These are phyloP conservation scores for Neostethus bicornis DNA, from an alignment of 2,797 vertebrate species.

Conservation along the genomic window DNA sequence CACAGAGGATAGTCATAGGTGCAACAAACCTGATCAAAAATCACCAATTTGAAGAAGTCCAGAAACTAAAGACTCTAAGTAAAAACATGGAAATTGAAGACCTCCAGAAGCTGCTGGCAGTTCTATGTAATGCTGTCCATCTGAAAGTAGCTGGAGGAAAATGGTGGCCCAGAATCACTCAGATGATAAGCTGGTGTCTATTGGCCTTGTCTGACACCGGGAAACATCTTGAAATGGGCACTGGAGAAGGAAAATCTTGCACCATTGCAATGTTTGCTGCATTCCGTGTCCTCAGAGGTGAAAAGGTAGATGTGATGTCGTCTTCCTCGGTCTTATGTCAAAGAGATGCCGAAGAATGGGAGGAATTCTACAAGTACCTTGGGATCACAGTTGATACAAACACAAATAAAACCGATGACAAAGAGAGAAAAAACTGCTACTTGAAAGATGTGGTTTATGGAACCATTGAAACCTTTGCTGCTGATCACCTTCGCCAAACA, in stretches of 20 bases:
- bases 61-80: neutral
- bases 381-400: conserved; percentile 33
- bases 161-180: conserved; percentile 38
- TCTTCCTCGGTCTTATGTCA: conserved; percentile 40
- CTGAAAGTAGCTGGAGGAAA: neutral
- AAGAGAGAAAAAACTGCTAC: conserved; percentile 27
- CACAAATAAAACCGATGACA: conserved; percentile 29
- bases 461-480: conserved; percentile 52
- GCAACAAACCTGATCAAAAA: conserved; percentile 14
- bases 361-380: conserved; percentile 3
- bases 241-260: conserved; percentile 63
- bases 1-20: neutral
- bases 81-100: conserved; percentile 4
- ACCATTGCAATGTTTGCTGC: conserved; percentile 64
- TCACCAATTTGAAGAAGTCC: conserved; percentile 16
- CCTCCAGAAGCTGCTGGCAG: conserved; percentile 26
- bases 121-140: conserved; percentile 38
- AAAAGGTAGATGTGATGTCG: conserved; percentile 42
- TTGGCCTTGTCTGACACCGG: conserved; percentile 43
- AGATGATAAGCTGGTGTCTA: conserved; percentile 63
- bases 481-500: conserved; percentile 56
- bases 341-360: conserved; percentile 40
- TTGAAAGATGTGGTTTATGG: conserved; percentile 43
- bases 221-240: conserved; percentile 58
- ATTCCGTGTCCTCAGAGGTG: conserved; percentile 23